Conservation (phyloP, 2,888 invertebrate species). For the Drosophila borealis region DNA sequence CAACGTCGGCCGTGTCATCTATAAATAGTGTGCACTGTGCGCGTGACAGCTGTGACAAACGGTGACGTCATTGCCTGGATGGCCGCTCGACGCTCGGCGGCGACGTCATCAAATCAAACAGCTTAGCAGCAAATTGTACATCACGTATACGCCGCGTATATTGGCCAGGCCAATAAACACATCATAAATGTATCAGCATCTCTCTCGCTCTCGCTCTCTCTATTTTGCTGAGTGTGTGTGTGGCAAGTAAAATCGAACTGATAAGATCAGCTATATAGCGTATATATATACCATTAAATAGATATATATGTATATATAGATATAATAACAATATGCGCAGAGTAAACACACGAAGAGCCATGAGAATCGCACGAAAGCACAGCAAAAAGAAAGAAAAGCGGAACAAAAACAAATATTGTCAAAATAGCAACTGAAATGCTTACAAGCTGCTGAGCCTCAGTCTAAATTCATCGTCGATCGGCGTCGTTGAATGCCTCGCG, state of each 20-base stretch:
- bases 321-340: constrained; percentile 43
- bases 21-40: constrained; percentile 72
- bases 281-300: not conserved
- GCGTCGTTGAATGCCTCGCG: constrained; percentile 52
- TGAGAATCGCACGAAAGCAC: constrained; percentile 73
- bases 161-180: constrained; percentile 39
- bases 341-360: constrained; percentile 62
- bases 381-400: constrained; percentile 70
- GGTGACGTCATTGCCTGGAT: constrained; percentile 68
- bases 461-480: constrained; percentile 76
- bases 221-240: constrained; percentile 5
- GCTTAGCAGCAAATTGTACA: constrained; percentile 39
- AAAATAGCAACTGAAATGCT: constrained; percentile 69
- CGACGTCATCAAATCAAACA: constrained; percentile 62
- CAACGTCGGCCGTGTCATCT: constrained; percentile 54
- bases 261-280: constrained; percentile 41
- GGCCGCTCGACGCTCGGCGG: constrained; percentile 18
- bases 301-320: constrained; percentile 6
- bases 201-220: too few relatives aligned
- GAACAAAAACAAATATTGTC: constrained; percentile 68
- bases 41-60: constrained; percentile 75
- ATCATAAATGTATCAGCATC: constrained; percentile 17
- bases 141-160: constrained; percentile 52
- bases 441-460: constrained; percentile 74
- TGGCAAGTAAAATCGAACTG: constrained; percentile 31